Evolutionary conservation across 2,888 invertebrate genomes (phyloP), one percentile per base, ranked within the genome.

Genomic region (Hecatera dysodea): DNA sequence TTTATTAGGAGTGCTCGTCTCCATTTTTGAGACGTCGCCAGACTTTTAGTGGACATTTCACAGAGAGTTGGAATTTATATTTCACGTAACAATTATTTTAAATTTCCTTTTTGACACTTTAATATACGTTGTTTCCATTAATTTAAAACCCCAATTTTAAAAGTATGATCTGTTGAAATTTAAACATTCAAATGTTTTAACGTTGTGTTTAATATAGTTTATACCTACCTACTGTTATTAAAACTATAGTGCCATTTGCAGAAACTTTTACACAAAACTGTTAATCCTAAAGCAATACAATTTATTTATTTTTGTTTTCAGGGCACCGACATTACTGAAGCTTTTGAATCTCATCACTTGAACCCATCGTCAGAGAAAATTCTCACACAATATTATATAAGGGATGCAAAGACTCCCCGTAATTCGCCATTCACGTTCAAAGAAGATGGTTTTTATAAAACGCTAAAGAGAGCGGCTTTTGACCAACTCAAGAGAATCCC

Each of bases 301-400:
- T 50, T 44, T 19, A 19, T 19, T n/a, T 44, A 61, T 50, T 24
- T 48, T 59, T 42, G 11, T 72, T 77, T 80, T 12, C 68, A 97
- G 96, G 98, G 98, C 0, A 97, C 97, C 1, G 98, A 98, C 85
- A 98, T 98, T 71, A 98, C 98, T 0, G 98, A 98, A 93, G 97
- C 97, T 9, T 98, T 98, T 86, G 98, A 98, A 95, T 92, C 96
- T 0, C 97, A 98, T 90, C 98, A 98, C 89, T 87, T 98, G 52
- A 96, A 96, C 8, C 92, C 93, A 2, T 91, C 93, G 1, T 96
- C 97, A 0, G 96, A 96, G 84, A 96, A 96, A 80, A 86, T 97
- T 67, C 90, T 82, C 68, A 50, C 75, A 78, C 78, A 82, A 87
- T 92, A 86, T 84, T 97, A 96, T 88, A 95, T 98, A 0, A 94